Conservation (phyloP, 2,113 vertebrate species). For the Cariama cristata region DNA sequence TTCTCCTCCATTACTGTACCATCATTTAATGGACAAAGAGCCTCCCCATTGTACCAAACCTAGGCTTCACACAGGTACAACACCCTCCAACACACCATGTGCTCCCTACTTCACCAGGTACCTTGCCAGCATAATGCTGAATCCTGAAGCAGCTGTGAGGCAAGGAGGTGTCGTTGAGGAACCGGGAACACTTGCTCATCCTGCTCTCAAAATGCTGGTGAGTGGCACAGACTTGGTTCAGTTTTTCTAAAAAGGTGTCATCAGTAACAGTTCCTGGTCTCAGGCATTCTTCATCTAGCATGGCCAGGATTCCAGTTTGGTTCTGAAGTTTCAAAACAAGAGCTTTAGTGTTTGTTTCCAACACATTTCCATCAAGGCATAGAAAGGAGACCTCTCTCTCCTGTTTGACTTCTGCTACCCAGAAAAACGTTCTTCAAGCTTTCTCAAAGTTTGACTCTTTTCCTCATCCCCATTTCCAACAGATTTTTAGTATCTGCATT, state of each 20-base stretch:
- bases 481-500: not conserved
- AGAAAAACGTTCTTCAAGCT: not conserved
- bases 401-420: not conserved
- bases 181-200: constrained; percentile 93
- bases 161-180: constrained; percentile 92
- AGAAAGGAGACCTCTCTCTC: not conserved
- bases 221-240: constrained; percentile 94
- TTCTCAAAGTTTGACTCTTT: not conserved
- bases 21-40: not conserved
- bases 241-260: constrained; percentile 95
- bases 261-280: constrained; percentile 94
- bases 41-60: not conserved
- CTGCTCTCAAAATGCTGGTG: constrained; percentile 98
- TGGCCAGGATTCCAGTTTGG: constrained; percentile 95
- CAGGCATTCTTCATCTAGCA: constrained; percentile 97
- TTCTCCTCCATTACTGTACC: not conserved
- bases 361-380: not conserved
- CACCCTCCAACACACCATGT: rapidly evolving
- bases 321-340: constrained; percentile 64
- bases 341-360: constrained; percentile 13
- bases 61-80: too few relatives aligned
- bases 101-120: constrained; percentile 33
- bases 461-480: not conserved
- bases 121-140: constrained; percentile 98
- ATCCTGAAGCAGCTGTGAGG: constrained; percentile 97